Conservation (phyloP, 2,888 invertebrate species). For the Tethea ocularis region DNA sequence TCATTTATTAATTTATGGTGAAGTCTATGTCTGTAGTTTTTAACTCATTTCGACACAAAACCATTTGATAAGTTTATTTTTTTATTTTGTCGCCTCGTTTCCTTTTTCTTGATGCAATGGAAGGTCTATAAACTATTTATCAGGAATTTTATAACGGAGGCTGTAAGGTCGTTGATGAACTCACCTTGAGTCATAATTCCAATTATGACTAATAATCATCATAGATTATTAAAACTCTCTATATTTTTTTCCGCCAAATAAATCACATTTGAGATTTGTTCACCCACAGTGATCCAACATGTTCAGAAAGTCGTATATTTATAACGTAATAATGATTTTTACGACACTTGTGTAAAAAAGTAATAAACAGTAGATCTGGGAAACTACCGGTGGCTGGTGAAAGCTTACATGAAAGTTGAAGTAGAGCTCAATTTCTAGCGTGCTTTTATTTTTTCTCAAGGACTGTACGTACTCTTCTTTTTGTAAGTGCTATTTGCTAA, state of each 20-base stretch:
- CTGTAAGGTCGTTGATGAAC: background rate
- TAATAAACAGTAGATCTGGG: constrained; percentile 31
- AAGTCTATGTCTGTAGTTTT: no score
- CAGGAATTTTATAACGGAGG: background rate
- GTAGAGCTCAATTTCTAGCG: constrained; percentile 17
- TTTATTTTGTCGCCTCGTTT: background rate
- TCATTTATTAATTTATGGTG: no score
- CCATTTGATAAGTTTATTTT: no score
- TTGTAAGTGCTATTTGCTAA: no score
- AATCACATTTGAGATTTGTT: background rate
- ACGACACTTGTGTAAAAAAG: constrained; percentile 25
- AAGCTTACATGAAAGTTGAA: constrained; percentile 27
- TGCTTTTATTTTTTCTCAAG: background rate
- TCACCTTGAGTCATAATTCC: background rate
- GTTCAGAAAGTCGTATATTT: constrained; percentile 21
- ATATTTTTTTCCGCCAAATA: background rate
- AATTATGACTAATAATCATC: background rate
- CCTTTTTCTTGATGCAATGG: background rate
- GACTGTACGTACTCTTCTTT: background rate
- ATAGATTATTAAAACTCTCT: background rate
- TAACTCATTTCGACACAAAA: no score
- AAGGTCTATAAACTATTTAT: background rate
- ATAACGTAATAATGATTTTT: constrained; percentile 39
- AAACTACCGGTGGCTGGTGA: constrained; percentile 28
- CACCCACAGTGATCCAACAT: background rate